Evolutionary conservation across 2,113 vertebrate genomes (phyloP), one percentile per base, ranked within the genome.

Genomic region (Tinamus guttatus): DNA sequence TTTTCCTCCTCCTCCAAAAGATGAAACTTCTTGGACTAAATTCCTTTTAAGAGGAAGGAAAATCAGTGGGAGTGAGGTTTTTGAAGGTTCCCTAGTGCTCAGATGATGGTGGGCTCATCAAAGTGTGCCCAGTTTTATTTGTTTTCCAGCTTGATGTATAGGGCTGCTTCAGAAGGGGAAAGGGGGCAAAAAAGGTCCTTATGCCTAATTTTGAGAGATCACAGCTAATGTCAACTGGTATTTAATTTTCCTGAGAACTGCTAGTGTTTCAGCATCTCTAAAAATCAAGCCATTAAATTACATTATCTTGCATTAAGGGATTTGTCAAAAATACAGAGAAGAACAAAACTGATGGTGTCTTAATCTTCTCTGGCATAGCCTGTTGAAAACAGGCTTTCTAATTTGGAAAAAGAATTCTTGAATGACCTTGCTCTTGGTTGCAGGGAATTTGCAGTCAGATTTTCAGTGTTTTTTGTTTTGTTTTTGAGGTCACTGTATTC

Each of bases 401-500:
- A 10, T 8, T 38, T 0, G 0, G 30, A 12, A 45, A 7, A 51
- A 34, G 51, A 47, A 22, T 76, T 49, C 5, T 7, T 76, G 14
- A 76, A 5, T 28, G 21, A 28, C 27, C 4, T 8, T 85, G 12
- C 70, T 47, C 47, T 47, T 32, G 69, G 3, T 54, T 56, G 2
- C 25, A 5, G 13, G 30, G 16, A 74, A 13, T 45, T 88, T 76
- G 20, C 18, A 13, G 30, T 24, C 83, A 8, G 3, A 32, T 54
- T 56, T 76, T 5, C 2, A n/a, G 24, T 27, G 28, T 43, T 65
- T 67, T 80, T 51, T 11, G 47, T 24, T 63, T 73, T n/a, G 6
- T 5, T 71, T 86, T 62, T 52, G 30, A 32, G 17, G 7, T 51
- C 11, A 2, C 14, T 0, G 0, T 59, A 13, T 85, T 67, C 28